phyloP scores from a whole-genome alignment of 1,140 invertebrate species.

The Trichonephila inaurata region DNA sequence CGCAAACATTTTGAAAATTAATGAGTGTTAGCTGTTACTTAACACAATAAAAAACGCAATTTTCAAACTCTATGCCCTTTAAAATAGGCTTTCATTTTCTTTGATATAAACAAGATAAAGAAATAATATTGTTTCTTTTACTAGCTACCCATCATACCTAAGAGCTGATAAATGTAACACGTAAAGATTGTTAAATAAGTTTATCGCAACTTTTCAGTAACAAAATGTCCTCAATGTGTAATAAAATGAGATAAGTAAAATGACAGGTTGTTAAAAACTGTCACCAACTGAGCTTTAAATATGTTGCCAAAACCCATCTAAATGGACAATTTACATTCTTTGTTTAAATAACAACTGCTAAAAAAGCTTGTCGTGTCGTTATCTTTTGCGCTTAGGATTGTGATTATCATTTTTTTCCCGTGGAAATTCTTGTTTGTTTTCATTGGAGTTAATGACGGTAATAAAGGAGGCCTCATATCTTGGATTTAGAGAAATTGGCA shows the following conservation, averaged over 20 bases:
- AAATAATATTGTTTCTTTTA: not conserved
- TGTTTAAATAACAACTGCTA: not conserved
- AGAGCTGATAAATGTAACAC: not conserved
- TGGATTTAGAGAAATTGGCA: no score
- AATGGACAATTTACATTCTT: constrained; percentile 5
- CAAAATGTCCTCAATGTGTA: not conserved
- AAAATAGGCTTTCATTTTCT: not conserved
- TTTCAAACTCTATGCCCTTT: no score
- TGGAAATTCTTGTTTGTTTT: not conserved
- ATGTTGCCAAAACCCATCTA: not conserved
- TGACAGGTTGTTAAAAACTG: not conserved
- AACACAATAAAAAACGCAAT: no score
- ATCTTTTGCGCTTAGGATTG: not conserved
- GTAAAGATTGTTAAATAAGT: not conserved
- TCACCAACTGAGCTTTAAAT: not conserved
- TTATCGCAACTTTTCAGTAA: not conserved
- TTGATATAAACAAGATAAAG: not conserved
- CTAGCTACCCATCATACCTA: not conserved
- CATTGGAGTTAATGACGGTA: not conserved
- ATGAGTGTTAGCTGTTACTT: no score
- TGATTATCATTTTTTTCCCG: not conserved
- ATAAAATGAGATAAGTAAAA: not conserved
- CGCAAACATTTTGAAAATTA: no score
- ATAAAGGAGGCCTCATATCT: not conserved
- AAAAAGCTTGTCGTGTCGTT: not conserved